phyloP scores from a whole-genome alignment of 2,113 vertebrate species.

The Dasyornis broadbenti region DNA sequence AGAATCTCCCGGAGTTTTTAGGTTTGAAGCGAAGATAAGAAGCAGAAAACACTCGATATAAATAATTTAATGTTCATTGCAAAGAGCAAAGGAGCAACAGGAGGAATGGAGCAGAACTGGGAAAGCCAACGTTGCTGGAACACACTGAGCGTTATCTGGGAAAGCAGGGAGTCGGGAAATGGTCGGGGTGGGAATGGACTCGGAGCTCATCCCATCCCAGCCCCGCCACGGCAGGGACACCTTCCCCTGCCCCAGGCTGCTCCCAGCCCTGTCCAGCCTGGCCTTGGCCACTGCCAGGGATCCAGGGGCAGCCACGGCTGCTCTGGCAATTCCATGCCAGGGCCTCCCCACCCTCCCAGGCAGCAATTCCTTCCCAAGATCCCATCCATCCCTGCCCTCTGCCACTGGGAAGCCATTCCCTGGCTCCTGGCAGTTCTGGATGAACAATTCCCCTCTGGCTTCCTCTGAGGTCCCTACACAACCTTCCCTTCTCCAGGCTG shows the following conservation, averaged over 20 bases:
- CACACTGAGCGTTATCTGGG: neutral
- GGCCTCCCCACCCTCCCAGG: too few relatives aligned
- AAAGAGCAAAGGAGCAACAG: neutral
- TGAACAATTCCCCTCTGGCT: neutral
- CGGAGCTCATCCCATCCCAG: fast-evolving
- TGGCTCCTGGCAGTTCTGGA: neutral
- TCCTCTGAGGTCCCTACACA: neutral
- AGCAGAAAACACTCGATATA: neutral
- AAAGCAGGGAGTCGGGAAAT: neutral
- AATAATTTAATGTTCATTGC: neutral
- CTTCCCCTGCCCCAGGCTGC: neutral
- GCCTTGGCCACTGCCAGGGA: neutral
- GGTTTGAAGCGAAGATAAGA: neutral
- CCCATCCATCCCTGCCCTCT: neutral
- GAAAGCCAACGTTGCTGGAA: neutral
- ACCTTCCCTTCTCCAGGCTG: neutral
- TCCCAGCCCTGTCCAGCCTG: neutral
- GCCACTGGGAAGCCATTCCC: neutral
- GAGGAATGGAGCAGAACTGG: neutral
- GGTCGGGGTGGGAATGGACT: neutral
- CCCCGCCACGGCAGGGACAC: neutral
- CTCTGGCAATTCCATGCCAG: neutral
- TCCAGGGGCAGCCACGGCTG: neutral
- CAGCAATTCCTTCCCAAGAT: neutral
- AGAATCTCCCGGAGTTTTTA: neutral